Evolutionary conservation across 1,140 invertebrate genomes (phyloP), one percentile per base, ranked within the genome.

Genomic region (Colletes gigas): DNA sequence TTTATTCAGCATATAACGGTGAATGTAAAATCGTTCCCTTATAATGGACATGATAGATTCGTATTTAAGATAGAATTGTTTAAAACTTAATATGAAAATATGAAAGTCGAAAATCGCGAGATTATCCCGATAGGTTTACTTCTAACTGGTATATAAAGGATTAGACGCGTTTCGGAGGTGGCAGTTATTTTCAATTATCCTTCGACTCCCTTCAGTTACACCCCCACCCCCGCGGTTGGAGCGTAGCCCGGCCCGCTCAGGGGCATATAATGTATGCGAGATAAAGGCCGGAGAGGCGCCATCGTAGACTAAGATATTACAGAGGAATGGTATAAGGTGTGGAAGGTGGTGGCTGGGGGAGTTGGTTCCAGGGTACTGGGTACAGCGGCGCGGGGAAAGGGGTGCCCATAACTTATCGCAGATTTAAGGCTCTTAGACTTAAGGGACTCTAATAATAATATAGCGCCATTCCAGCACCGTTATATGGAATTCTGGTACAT

Each of bases 381-480:
- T 82, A 83, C 83, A 88, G 87, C 84, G 82, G 88, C 79, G 82
- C 85, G 88, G 84, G 84, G 52, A 85, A 85, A 89, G 91, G 92
- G 90, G 90, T 89, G 89, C 92, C 91, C 93, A 93, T 93, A 93
- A 93, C 92, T 93, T 93, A 93, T 93, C 92, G 92, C 93, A 93
- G 93, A 93, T 93, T 93, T 93, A 93, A 93, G 92, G 93, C 93
- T 93, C 92, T 93, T 93, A 93, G 92, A 93, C 92, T 93, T 93
- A 93, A 93, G 92, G 92, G 93, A 93, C 92, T 93, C 91, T 93
- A 93, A 93, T 93, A 93, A 93, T 93, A 93, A 93, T 93, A 93
- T 93, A 93, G 92, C 92, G 90, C 89, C 91, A 90, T 90, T 91
- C 86, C 82, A 82, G 72, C 86, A 83, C 81, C 82, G 90, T 89